phyloP scores from a whole-genome alignment of 92 coral and sea anemone genomes.

The Meandrina meandrites region DNA sequence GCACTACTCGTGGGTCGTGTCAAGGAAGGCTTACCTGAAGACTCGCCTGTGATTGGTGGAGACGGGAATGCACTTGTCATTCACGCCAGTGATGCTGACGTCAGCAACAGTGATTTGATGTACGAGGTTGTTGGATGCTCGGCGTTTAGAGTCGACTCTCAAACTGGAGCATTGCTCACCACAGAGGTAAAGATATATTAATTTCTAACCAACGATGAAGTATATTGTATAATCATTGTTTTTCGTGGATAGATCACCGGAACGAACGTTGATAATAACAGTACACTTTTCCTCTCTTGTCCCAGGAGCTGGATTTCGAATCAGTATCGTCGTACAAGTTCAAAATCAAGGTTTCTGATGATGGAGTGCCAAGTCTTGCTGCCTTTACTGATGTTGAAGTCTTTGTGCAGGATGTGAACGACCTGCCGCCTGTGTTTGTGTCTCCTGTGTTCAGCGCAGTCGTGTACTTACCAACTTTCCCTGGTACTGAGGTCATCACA shows the following conservation, averaged over 20 bases:
- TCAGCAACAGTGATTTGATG: constrained; percentile 61
- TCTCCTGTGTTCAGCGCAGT: constrained; percentile 51
- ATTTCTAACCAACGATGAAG: background rate
- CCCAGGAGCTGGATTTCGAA: constrained; percentile 82
- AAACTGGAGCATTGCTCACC: constrained; percentile 77
- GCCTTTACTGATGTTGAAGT: constrained; percentile 77
- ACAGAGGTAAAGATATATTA: constrained; percentile 60
- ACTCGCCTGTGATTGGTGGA: constrained; percentile 64
- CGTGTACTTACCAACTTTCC: constrained; percentile 75
- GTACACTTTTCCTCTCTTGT: background rate
- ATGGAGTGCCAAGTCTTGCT: constrained; percentile 74
- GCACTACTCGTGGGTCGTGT: constrained; percentile 70
- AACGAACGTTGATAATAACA: background rate
- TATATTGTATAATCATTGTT: background rate
- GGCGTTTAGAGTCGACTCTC: constrained; percentile 68
- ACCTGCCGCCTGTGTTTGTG: constrained; percentile 79
- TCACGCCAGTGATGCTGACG: constrained; percentile 80
- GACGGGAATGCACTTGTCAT: constrained; percentile 76
- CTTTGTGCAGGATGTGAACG: constrained; percentile 76
- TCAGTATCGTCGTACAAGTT: constrained; percentile 62
- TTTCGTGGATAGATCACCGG: background rate
- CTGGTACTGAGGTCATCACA: constrained; percentile 67
- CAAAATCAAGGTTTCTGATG: constrained; percentile 82
- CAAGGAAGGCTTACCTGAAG: constrained; percentile 68
- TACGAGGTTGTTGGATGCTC: constrained; percentile 81